phyloP scores from a whole-genome alignment of 2,113 vertebrate genomes.

The Sorex araneus region DNA sequence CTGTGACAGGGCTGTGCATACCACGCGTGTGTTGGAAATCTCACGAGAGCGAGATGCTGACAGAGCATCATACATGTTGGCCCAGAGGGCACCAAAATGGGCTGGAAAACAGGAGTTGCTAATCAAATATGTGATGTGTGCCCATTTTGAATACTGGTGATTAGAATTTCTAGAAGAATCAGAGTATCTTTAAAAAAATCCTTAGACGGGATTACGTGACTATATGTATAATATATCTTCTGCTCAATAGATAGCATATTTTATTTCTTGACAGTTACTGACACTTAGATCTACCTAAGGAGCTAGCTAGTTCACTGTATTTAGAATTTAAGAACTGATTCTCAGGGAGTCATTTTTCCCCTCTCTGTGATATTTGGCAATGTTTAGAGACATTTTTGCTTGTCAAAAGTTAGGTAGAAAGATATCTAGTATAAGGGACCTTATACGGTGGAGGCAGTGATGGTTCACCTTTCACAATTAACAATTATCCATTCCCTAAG shows the following conservation, averaged over 20 bases:
- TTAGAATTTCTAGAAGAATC: slow-evolving; percentile 1
- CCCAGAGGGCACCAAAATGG: too few species aligned
- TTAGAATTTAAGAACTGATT: not conserved
- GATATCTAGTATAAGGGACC: not conserved
- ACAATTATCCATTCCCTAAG: not conserved
- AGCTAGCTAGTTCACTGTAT: not conserved
- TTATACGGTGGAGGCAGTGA: too few species aligned
- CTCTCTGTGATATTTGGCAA: not conserved
- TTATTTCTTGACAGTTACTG: not conserved
- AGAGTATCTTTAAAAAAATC: not conserved
- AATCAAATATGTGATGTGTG: not conserved
- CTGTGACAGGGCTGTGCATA: not conserved
- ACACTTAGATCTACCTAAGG: not conserved
- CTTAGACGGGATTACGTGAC: not conserved
- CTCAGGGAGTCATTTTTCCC: not conserved
- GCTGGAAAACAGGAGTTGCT: not conserved
- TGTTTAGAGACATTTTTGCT: not conserved
- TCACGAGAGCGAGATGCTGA: not conserved
- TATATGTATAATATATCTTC: not conserved
- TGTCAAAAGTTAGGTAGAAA: not conserved
- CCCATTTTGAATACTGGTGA: not conserved
- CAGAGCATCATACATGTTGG: not conserved
- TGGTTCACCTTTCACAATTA: too few species aligned
- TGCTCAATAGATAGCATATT: not conserved
- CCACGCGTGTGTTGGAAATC: not conserved